A percentile compares a stretch with the other conserved stretches of the same genome.
Evolutionary conservation across 1,140 invertebrate species (phyloP).

Genomic region (Tetraneura akinire): DNA sequence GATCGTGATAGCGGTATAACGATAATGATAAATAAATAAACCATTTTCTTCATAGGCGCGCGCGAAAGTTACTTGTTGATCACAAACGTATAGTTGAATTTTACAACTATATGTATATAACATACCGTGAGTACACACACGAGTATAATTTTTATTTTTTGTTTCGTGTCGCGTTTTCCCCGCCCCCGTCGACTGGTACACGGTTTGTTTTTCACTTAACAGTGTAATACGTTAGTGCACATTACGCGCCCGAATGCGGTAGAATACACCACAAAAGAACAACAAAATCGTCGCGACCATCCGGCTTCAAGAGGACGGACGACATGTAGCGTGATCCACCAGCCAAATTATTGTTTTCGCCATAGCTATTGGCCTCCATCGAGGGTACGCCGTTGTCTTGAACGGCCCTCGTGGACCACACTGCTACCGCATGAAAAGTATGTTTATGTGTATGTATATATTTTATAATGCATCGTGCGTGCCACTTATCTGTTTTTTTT

Average conservation of each 20-base stretch:
- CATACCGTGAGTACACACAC: too few relatives aligned
- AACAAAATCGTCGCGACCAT: neutral
- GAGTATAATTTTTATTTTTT: neutral
- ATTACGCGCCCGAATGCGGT: constrained; percentile 18
- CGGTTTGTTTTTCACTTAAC: neutral
- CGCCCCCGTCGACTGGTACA: neutral
- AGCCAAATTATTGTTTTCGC: neutral
- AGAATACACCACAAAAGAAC: neutral
- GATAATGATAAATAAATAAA: too few relatives aligned
- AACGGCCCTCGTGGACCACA: constrained; percentile 26
- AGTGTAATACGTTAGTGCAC: neutral
- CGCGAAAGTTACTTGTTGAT: constrained; percentile 33
- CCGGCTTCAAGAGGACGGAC: neutral
- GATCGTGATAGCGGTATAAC: too few relatives aligned
- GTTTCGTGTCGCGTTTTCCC: neutral
- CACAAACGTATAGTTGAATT: too few relatives aligned
- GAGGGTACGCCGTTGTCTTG: constrained; percentile 27
- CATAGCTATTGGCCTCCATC: constrained; percentile 8
- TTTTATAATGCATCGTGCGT: too few relatives aligned
- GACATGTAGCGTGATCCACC: constrained; percentile 6
- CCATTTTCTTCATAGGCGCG: neutral
- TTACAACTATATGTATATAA: too few relatives aligned
- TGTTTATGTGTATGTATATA: too few relatives aligned
- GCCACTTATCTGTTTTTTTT: too few relatives aligned
- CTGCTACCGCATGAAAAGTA: constrained; percentile 31